Base-by-base conservation (phyloP, 2,113 vertebrate species). In the Nesoenas mayeri region DNA sequence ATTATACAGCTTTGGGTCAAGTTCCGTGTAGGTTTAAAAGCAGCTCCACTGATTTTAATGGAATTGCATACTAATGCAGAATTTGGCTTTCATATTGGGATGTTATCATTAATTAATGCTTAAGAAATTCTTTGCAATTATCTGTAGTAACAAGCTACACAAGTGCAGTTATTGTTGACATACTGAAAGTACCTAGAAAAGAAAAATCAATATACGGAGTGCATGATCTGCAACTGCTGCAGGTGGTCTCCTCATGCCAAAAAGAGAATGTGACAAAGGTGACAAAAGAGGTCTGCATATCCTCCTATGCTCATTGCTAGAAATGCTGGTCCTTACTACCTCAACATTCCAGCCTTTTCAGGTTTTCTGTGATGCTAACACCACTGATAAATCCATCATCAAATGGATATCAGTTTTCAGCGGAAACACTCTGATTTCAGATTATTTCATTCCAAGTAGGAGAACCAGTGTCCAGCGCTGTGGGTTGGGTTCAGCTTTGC, bases 91-190 rank as follows among this genome's bases (percentile, higher is more conserved):
- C 42, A 56, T 24, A 71, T 47, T 54, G 36, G 47, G 40, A 89
- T 91, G 72, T 44, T 88, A 78, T 86, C 71, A 95, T 88, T 94
- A 95, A 96, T 86, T 91, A 93, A 96, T 72, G 79, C 69, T 69
- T 57, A 80, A 85, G 77, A 88, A 95, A 84, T 84, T 74, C 31
- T 61, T 88, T 56, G 34, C 69, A 80, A 79, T 74, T 61, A 54
- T 86, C 77, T 72, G 51, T 34, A 69, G 69, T 20, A 84, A 50
- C 40, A 71, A 72, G 53, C 65, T 64, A 84, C 22, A 31, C 25
- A 56, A 86, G 9, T 38, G 38, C 53, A 72, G 92, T 69, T 88
- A 89, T 81, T 71, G 91, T 78, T 54, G 70, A 89, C 2, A 4
- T 56, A 82, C 0, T 71, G 42, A 73, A 93, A 87, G 78, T 36